phyloP scores from a whole-genome alignment of 2,888 invertebrate species.

The Eurytoma californica region DNA sequence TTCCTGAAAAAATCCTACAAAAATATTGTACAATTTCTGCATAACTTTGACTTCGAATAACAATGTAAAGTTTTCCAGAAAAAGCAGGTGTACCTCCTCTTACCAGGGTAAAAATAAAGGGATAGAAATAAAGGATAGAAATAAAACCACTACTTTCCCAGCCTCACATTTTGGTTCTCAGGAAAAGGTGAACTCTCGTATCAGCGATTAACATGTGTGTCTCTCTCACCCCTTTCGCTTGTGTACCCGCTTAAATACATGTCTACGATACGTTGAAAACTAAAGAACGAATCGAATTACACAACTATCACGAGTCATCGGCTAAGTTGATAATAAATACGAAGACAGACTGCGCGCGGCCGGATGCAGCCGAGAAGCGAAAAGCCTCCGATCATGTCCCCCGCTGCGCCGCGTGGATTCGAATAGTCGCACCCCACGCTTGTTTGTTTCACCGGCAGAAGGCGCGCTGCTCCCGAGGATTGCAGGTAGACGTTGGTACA shows the following conservation, averaged over 20 bases:
- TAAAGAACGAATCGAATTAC: constrained; percentile 27
- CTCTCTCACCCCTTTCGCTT: neutral
- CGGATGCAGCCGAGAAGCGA: neutral
- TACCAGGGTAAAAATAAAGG: too few species aligned
- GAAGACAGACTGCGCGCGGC: constrained; percentile 9
- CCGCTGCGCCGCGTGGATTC: too few species aligned
- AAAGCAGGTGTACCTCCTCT: too few species aligned
- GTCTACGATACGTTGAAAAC: constrained; percentile 50
- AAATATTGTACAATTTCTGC: too few species aligned
- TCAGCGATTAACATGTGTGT: neutral
- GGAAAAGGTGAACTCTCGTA: constrained; percentile 53
- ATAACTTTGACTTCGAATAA: too few species aligned
- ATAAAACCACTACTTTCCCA: too few species aligned
- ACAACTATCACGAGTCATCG: constrained; percentile 15
- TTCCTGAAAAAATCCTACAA: too few species aligned
- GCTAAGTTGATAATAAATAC: constrained; percentile 12
- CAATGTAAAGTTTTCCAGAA: too few species aligned
- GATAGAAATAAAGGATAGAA: too few species aligned
- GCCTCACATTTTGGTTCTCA: constrained; percentile 57
- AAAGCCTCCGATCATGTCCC: constrained; percentile 15
- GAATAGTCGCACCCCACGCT: constrained; percentile 42
- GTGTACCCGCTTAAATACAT: neutral
- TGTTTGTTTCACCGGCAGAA: constrained; percentile 54
- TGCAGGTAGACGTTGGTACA: constrained; percentile 74
- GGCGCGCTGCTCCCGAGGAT: constrained; percentile 66